These are phyloP conservation scores for Falco concolor DNA, from an alignment of 2,797 vertebrate species.

Conservation along the genomic window DNA sequence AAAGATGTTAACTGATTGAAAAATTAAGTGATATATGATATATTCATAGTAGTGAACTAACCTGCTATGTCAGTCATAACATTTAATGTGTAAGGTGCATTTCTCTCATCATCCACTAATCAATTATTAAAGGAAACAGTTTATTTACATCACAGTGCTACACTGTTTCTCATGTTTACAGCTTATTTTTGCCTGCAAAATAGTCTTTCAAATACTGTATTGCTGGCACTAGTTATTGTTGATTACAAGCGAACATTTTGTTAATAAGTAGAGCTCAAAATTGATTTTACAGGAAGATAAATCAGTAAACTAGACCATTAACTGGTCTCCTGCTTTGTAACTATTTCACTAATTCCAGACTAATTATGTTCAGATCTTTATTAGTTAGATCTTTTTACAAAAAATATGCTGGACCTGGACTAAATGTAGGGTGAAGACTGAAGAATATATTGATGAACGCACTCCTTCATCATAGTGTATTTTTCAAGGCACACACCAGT, in stretches of 20 bases:
- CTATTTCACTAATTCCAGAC: slow-evolving; percentile 15
- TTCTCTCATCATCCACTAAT: slow-evolving; percentile 22
- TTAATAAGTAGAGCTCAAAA: slow-evolving; percentile 12
- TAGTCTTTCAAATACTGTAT: not conserved
- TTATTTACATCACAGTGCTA: slow-evolving; percentile 36
- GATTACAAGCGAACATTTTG: not conserved
- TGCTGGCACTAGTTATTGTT: not conserved
- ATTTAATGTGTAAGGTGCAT: not conserved
- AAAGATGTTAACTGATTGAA: not conserved
- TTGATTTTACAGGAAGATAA: slow-evolving; percentile 9
- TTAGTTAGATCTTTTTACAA: not conserved
- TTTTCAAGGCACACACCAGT: slow-evolving; percentile 40
- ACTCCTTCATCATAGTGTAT: slow-evolving; percentile 17
- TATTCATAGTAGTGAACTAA: not conserved
- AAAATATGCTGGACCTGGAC: not conserved
- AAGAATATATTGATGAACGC: slow-evolving; percentile 48
- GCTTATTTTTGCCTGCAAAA: not conserved
- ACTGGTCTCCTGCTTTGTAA: not conserved
- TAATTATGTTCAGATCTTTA: slow-evolving; percentile 26
- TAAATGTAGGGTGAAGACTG: not conserved
- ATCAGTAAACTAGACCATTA: slow-evolving; percentile 24
- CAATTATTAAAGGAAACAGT: slow-evolving; percentile 43
- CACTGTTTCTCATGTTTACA: slow-evolving; percentile 22
- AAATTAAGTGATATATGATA: not conserved
- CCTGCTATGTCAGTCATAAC: not conserved